phyloP scores from a whole-genome alignment of 2,113 vertebrate genomes.

The Mixornis gularis region DNA sequence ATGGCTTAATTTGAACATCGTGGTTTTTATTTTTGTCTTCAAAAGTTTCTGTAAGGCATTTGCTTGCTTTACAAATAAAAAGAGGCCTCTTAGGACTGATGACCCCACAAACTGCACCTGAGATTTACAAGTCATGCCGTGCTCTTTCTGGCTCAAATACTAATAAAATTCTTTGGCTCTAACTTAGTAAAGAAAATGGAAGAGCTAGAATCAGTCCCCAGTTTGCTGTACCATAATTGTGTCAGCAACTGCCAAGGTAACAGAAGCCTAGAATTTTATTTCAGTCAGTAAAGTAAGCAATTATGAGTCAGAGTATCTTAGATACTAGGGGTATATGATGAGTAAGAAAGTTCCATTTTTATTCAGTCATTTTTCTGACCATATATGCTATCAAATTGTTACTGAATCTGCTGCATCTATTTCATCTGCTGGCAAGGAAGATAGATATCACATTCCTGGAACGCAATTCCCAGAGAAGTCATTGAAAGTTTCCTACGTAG shows the following conservation, averaged over 20 bases:
- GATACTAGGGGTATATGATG: slow-evolving; percentile 27
- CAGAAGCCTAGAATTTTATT: slow-evolving; percentile 53
- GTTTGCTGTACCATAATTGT: not conserved
- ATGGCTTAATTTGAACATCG: not conserved
- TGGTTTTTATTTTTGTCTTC: not conserved
- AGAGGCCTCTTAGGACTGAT: not conserved
- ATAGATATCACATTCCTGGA: not conserved
- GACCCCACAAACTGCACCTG: not conserved
- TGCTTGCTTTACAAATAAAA: not conserved
- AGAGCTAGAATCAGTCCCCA: not conserved
- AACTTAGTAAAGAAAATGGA: slow-evolving; percentile 5
- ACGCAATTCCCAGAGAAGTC: slow-evolving; percentile 14
- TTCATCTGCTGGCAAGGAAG: not conserved
- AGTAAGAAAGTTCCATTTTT: slow-evolving; percentile 39
- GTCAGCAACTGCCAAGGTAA: slow-evolving; percentile 38
- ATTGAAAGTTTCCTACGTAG: not conserved
- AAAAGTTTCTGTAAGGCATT: not conserved
- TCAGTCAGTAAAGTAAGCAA: slow-evolving; percentile 47
- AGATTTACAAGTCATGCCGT: not conserved
- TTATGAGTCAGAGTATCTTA: slow-evolving; percentile 47
- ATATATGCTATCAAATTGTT: not conserved
- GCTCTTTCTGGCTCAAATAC: not conserved
- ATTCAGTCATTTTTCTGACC: not conserved
- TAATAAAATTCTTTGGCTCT: slow-evolving; percentile 2
- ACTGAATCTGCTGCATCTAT: not conserved